Evolutionary conservation across 2,888 invertebrate genomes (phyloP), one percentile per base, ranked within the genome.

Genomic region (Carcina quercana): DNA sequence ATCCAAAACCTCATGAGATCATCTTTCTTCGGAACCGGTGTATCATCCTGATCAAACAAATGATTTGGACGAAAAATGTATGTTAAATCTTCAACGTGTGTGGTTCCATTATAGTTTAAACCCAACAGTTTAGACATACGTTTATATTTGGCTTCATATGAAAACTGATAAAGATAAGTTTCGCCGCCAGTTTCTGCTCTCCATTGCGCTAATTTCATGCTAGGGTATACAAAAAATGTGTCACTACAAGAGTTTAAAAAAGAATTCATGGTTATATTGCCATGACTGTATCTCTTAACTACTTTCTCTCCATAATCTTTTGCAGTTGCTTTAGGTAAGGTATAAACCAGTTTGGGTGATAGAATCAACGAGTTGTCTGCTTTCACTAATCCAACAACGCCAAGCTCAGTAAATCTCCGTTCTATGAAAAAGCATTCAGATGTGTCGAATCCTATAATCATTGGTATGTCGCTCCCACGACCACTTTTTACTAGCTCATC

Each of bases 51-150:
- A 5, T 17, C 7, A 5, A 7, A 7, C 17, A 17, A 25, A 1
- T 51, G 46, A 35, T 59, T 57, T 1, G 38, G 35, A 7, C 48
- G 40, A 28, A 86, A 85, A 2, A 85, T 43, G 29, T 73, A 76
- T 1, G 74, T 68, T 47, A 85, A 46, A 43, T 86, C 86, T 41
- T 86, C 86, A 4, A 75, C 68, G 32, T 86, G 86, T 3, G 43
- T 34, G 0, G 35, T 31, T 12, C 79, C 82, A 2, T 65, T 57
- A 8, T 76, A 48, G 2, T 69, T 28, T 10, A 50, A 13, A 10
- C 33, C 39, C 1, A 47, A 33, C 2, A 31, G 50, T 3, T 30
- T 55, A 42, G 78, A 75, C 14, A 83, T 62, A 1, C 72, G 43
- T 1, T 71, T 83, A 37, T 65, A 45, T 2, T 71, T 58, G 1